Evolutionary conservation across 2,797 vertebrate genomes (phyloP).

Genomic region (Cottoperca gobio): DNA sequence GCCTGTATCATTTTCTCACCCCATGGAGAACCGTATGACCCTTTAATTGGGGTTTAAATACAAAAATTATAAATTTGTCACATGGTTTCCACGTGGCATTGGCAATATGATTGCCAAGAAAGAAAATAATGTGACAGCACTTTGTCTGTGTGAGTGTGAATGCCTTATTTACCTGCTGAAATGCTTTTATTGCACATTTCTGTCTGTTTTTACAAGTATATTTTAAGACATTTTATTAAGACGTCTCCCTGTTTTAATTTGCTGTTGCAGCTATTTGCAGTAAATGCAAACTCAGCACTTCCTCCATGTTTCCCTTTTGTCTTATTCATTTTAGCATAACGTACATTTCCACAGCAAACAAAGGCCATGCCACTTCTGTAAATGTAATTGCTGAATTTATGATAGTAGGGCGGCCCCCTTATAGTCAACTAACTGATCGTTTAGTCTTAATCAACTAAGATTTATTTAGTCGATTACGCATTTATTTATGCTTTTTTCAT

Average conservation of each 20-base stretch:
- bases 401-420: no score
- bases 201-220: neutral
- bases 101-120: neutral
- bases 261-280: neutral
- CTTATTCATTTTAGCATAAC: constrained; percentile 10
- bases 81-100: neutral
- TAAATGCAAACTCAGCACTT: constrained; percentile 4
- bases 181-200: neutral
- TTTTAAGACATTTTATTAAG: neutral
- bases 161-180: neutral
- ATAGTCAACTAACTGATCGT: no score
- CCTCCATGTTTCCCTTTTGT: neutral
- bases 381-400: no score
- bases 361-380: neutral
- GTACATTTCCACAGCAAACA: neutral
- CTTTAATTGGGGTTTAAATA: constrained; percentile 43
- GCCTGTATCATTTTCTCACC: constrained; percentile 33
- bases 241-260: neutral
- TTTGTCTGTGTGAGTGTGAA: neutral
- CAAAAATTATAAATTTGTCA: neutral
- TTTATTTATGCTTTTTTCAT: no score
- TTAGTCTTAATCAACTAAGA: no score
- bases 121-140: no score
- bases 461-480: no score
- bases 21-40: constrained; percentile 2